Percentiles rank a stretch among this genome's conserved stretches.
These are phyloP conservation scores for Xerus rutilus DNA, from an alignment of 2,797 vertebrate genomes.

Conservation along the genomic window DNA sequence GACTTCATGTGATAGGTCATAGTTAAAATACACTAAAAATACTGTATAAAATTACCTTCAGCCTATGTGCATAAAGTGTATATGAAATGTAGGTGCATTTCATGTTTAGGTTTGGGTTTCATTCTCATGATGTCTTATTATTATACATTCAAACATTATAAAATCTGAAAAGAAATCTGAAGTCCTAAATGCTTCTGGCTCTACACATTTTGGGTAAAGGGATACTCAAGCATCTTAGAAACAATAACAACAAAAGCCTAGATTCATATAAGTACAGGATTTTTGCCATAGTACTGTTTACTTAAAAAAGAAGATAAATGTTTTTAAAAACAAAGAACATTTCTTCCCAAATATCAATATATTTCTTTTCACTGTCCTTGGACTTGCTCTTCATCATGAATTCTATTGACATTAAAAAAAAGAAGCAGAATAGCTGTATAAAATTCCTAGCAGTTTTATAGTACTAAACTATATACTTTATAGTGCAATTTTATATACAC, in stretches of 20 bases:
- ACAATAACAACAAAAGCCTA: neutral
- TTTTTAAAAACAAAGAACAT: neutral
- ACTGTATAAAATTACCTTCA: neutral
- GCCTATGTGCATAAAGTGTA: no score
- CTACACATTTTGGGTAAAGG: neutral
- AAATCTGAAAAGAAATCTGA: neutral
- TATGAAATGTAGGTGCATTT: neutral
- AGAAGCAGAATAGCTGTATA: neutral
- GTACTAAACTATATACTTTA: neutral
- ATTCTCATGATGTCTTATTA: neutral
- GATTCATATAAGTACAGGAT: neutral
- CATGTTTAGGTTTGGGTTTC: neutral
- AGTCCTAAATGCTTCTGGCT: neutral
- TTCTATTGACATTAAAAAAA: neutral
- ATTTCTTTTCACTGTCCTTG: neutral
- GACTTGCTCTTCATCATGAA: neutral
- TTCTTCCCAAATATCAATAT: neutral
- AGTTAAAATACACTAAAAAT: neutral
- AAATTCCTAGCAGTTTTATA: constrained; percentile 5
- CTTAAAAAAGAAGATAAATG: neutral
- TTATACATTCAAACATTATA: neutral
- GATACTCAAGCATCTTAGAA: neutral
- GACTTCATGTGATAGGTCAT: neutral
- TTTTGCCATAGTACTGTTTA: constrained; percentile 5
- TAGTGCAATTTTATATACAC: neutral